These are phyloP conservation scores for Caenorhabditis angaria DNA, from an alignment of 2,888 invertebrate species.

Conservation along the genomic window DNA sequence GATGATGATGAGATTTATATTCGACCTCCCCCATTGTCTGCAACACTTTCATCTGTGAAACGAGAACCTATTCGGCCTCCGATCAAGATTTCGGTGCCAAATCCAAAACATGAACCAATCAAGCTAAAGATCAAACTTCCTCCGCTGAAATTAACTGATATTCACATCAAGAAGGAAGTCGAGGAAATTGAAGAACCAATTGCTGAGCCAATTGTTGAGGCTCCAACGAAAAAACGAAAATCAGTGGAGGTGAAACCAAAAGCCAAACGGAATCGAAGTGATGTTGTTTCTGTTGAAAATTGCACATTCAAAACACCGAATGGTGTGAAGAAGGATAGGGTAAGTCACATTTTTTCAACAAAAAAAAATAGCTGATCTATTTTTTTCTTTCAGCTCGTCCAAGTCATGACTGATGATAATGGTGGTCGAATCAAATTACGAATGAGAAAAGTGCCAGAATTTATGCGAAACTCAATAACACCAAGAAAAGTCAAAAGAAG, in stretches of 20 bases:
- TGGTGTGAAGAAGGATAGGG: neutral
- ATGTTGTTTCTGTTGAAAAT: neutral
- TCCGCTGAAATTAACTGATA: conserved; percentile 3
- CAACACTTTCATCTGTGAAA: neutral
- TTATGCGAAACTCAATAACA: neutral
- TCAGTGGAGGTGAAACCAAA: neutral
- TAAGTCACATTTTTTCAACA: neutral
- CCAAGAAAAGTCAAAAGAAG: neutral
- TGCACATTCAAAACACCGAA: no score
- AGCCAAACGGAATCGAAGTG: neutral
- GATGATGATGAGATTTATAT: conserved; percentile 15
- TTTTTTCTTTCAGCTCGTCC: conserved; percentile 14
- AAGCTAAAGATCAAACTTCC: conserved; percentile 29
- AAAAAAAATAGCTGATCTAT: neutral
- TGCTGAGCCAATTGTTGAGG: neutral
- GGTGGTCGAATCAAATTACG: conserved; percentile 21
- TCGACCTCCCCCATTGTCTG: neutral
- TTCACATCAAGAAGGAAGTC: conserved; percentile 6
- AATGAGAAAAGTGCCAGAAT: neutral
- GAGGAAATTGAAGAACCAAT: neutral
- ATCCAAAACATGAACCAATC: conserved; percentile 10
- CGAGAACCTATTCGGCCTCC: neutral
- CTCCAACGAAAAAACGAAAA: neutral
- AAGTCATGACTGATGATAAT: conserved; percentile 13
- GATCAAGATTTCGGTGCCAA: neutral